phyloP scores from a whole-genome alignment of 2,888 invertebrate species.

The Drosophila recens region DNA sequence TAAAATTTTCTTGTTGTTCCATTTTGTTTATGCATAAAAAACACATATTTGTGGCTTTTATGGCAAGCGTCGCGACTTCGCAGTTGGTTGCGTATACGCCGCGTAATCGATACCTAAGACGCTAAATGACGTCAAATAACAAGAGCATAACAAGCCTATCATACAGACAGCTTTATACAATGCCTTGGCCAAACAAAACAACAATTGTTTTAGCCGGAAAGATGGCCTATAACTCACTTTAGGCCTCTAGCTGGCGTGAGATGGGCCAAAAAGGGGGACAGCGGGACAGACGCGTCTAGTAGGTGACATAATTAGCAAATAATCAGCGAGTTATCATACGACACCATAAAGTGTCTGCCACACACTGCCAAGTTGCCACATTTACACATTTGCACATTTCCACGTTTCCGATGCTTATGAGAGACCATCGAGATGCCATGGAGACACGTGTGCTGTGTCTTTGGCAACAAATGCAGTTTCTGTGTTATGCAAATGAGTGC shows the following conservation, averaged over 20 bases:
- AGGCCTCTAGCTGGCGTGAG: not conserved
- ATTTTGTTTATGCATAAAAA: not conserved
- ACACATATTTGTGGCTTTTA: slow-evolving; percentile 6
- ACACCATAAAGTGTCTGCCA: slow-evolving; percentile 29
- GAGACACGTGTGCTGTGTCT: slow-evolving; percentile 38
- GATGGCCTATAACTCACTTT: slow-evolving; percentile 20
- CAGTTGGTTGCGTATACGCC: slow-evolving; percentile 48
- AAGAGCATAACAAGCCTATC: slow-evolving; percentile 13
- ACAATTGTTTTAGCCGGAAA: slow-evolving; percentile 40
- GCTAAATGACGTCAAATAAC: slow-evolving; percentile 42
- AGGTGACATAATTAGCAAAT: slow-evolving; percentile 72
- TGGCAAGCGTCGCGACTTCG: not conserved
- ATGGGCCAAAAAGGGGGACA: not conserved
- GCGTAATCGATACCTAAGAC: slow-evolving; percentile 42
- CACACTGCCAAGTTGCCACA: slow-evolving; percentile 25
- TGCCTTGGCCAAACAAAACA: not conserved
- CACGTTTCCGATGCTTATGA: slow-evolving; percentile 55
- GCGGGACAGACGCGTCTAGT: not conserved
- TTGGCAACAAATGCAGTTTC: slow-evolving; percentile 63
- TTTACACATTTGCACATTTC: slow-evolving; percentile 22
- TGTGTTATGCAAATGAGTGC: slow-evolving; percentile 74
- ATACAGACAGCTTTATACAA: slow-evolving; percentile 15
- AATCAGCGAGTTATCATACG: slow-evolving; percentile 53
- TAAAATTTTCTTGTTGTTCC: not conserved
- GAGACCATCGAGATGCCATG: slow-evolving; percentile 14